These are phyloP conservation scores for Cetoscarus ocellatus DNA, from an alignment of 2,797 vertebrate genomes.

Conservation along the genomic window DNA sequence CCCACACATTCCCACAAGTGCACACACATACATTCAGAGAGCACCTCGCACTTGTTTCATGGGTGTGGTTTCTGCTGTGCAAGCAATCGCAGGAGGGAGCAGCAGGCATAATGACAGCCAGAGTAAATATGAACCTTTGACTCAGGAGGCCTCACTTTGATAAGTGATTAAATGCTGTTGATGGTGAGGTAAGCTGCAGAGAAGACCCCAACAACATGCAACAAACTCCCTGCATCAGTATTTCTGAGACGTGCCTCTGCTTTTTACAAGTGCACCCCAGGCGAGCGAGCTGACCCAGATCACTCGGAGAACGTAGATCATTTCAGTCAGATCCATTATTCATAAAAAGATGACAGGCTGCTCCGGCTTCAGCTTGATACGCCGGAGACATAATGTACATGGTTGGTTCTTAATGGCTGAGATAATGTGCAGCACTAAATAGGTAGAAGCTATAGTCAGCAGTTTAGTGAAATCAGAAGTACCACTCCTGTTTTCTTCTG, in stretches of 20 bases:
- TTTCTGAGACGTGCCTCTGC: constrained; percentile 46
- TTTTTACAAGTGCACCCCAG: constrained; percentile 26
- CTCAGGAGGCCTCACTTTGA: constrained; percentile 38
- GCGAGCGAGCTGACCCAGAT: constrained; percentile 68
- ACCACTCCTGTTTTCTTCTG: not conserved
- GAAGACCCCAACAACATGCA: constrained; percentile 19
- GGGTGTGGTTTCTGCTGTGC: constrained; percentile 75
- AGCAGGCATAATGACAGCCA: constrained; percentile 54
- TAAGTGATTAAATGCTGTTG: constrained; percentile 54
- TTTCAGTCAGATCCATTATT: constrained; percentile 79
- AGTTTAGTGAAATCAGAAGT: constrained; percentile 44
- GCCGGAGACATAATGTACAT: constrained; percentile 49
- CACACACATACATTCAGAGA: constrained; percentile 28
- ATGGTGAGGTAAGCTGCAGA: constrained; percentile 34
- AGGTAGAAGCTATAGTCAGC: constrained; percentile 52
- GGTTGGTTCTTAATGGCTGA: constrained; percentile 47
- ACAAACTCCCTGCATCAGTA: constrained; percentile 34
- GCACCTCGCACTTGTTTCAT: constrained; percentile 65
- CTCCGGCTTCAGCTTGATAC: constrained; percentile 45
- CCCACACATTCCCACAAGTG: constrained; percentile 42
- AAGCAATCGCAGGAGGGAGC: constrained; percentile 59
- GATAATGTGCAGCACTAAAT: constrained; percentile 50
- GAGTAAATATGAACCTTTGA: constrained; percentile 65
- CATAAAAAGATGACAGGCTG: constrained; percentile 57
- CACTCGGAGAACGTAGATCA: constrained; percentile 66